Conservation (phyloP, 1,140 invertebrate genomes). For the Drosophila nigrodunni region DNA sequence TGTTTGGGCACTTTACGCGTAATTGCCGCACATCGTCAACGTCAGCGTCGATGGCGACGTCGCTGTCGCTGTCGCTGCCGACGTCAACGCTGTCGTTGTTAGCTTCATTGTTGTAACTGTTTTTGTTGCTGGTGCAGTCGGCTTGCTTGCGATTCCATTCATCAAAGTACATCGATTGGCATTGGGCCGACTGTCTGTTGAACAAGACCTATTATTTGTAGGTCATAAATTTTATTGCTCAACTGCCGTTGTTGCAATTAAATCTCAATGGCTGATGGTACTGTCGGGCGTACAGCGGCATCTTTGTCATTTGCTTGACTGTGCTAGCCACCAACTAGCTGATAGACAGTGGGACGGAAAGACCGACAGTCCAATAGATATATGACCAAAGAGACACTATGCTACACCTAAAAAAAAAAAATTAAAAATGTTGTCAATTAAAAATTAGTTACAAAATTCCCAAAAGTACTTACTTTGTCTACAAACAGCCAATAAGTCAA, state of each 20-base stretch:
- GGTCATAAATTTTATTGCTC: conserved; percentile 84
- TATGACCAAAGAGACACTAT: not conserved
- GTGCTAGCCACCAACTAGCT: conserved; percentile 47
- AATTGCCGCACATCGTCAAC: conserved; percentile 68
- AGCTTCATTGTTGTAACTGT: not conserved
- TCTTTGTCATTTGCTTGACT: conserved; percentile 68
- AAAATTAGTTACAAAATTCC: too few relatives aligned
- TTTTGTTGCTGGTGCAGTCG: conserved; percentile 30
- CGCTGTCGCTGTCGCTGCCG: not conserved
- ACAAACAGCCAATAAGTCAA: too few relatives aligned
- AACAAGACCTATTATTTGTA: conserved; percentile 83
- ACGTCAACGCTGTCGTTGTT: conserved; percentile 36
- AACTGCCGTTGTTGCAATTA: conserved; percentile 83
- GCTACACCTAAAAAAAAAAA: too few relatives aligned
- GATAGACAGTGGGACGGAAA: conserved; percentile 1
- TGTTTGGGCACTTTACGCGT: conserved; percentile 68
- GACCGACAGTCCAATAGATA: not conserved
- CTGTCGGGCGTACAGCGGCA: conserved; percentile 45
- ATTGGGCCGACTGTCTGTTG: conserved; percentile 23
- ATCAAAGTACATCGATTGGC: conserved; percentile 73
- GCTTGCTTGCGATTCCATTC: conserved; percentile 48
- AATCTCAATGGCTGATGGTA: conserved; percentile 72
- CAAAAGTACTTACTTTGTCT: too few relatives aligned
- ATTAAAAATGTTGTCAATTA: too few relatives aligned
- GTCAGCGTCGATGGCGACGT: conserved; percentile 2